A percentile compares a stretch with the other conserved stretches of the same genome.
These are phyloP conservation scores for Keiferia lycopersicella DNA, from an alignment of 2,888 invertebrate genomes.

Conservation along the genomic window DNA sequence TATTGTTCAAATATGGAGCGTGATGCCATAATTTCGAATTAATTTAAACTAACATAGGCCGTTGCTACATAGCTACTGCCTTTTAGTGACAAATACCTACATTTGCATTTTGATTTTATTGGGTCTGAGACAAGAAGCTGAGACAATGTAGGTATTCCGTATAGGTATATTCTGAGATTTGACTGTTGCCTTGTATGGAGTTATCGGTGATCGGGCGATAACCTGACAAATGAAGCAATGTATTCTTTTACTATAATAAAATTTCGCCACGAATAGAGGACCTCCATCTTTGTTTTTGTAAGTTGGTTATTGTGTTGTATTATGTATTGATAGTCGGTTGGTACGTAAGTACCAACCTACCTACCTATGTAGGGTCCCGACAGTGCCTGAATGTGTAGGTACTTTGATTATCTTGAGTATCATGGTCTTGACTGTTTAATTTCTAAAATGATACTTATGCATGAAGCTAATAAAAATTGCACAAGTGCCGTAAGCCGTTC, in stretches of 20 bases:
- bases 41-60: slow-evolving; percentile 3
- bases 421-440: too few relatives aligned
- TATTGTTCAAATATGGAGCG: not conserved
- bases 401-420: too few relatives aligned
- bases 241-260: not conserved
- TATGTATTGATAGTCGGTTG: too few relatives aligned
- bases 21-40: not conserved
- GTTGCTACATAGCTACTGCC: not conserved
- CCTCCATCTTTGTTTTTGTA: too few relatives aligned
- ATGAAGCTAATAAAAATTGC: too few relatives aligned
- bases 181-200: not conserved
- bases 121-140: not conserved
- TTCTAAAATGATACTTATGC: too few relatives aligned
- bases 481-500: too few relatives aligned
- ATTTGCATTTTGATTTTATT: not conserved
- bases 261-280: not conserved
- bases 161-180: not conserved
- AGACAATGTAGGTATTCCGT: not conserved
- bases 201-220: not conserved
- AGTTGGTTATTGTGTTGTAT: too few relatives aligned
- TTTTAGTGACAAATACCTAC: not conserved
- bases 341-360: too few relatives aligned
- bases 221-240: slow-evolving; percentile 1
- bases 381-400: too few relatives aligned
- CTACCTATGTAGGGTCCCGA: too few relatives aligned